Evolutionary conservation across 2,888 invertebrate species (phyloP).

Genomic region (Aporophyla nigra): DNA sequence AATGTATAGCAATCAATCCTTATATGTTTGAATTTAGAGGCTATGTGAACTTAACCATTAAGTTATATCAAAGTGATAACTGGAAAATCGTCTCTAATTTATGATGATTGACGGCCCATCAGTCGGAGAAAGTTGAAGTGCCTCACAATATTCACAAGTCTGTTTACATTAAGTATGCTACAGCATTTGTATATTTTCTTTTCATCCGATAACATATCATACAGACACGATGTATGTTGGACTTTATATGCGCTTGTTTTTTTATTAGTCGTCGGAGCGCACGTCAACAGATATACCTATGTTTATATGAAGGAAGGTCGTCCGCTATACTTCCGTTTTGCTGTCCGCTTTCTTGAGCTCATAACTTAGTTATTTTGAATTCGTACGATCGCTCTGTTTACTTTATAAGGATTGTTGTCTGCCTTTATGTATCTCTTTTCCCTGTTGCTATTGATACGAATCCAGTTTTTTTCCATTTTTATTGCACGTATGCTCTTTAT

Average conservation of each 20-base stretch:
- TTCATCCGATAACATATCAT: constrained; percentile 68
- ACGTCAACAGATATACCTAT: constrained; percentile 62
- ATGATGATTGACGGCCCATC: constrained; percentile 88
- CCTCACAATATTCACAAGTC: constrained; percentile 83
- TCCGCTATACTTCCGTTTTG: constrained; percentile 74
- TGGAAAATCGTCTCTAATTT: constrained; percentile 85
- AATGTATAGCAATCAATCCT: constrained; percentile 7
- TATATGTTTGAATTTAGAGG: constrained; percentile 7
- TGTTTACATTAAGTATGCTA: constrained; percentile 81
- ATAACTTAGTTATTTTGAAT: constrained; percentile 73
- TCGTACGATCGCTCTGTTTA: constrained; percentile 67
- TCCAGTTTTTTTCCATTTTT: constrained; percentile 58
- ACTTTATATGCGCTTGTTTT: constrained; percentile 64
- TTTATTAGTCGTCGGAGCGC: constrained; percentile 64
- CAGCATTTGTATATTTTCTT: constrained; percentile 75
- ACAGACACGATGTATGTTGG: constrained; percentile 66
- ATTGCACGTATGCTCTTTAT: constrained; percentile 39
- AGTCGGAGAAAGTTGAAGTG: constrained; percentile 86
- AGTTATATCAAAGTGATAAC: constrained; percentile 80
- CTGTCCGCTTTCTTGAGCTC: constrained; percentile 74
- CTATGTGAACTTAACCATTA: constrained; percentile 58
- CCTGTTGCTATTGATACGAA: constrained; percentile 61
- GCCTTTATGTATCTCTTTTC: constrained; percentile 63
- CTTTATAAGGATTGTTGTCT: constrained; percentile 66
- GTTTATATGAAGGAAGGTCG: constrained; percentile 72